Percentiles rank a stretch among this genome's conserved stretches.
phyloP scores from a whole-genome alignment of 1,140 invertebrate species.

The Ceratosolen solmsi region DNA sequence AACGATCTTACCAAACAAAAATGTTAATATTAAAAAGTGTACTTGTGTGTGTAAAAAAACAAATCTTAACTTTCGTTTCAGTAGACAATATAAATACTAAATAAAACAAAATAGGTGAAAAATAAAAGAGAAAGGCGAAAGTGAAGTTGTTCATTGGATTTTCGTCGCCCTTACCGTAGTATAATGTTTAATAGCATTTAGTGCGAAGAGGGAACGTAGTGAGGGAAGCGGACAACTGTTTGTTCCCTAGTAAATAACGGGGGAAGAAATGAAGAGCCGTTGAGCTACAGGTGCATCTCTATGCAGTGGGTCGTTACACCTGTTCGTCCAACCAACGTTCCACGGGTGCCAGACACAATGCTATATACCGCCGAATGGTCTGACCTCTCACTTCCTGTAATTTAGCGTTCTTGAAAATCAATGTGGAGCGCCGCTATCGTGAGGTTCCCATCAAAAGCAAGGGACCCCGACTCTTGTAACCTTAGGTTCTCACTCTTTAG shows the following conservation, averaged over 20 bases:
- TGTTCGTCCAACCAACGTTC: slow-evolving; percentile 44
- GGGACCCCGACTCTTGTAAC: slow-evolving; percentile 10
- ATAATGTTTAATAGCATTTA: slow-evolving; percentile 20
- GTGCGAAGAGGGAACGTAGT: not conserved
- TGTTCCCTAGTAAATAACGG: slow-evolving; percentile 43
- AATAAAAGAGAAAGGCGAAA: not conserved
- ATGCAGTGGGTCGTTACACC: slow-evolving; percentile 49
- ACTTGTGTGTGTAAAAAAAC: too few relatives aligned
- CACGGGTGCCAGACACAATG: slow-evolving; percentile 14
- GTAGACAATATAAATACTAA: too few relatives aligned
- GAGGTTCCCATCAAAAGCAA: slow-evolving; percentile 58
- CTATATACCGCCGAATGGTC: slow-evolving; percentile 29
- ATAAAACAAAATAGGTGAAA: slow-evolving; percentile 10
- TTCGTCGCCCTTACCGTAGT: not conserved
- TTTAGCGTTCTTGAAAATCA: slow-evolving; percentile 66
- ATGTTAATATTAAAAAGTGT: too few relatives aligned
- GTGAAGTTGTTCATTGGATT: not conserved
- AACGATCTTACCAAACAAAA: too few relatives aligned
- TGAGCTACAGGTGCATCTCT: slow-evolving; percentile 56
- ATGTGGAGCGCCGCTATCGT: slow-evolving; percentile 58
- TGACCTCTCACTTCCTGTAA: slow-evolving; percentile 66
- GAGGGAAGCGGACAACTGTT: slow-evolving; percentile 38
- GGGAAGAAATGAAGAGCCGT: slow-evolving; percentile 41
- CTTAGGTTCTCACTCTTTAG: slow-evolving; percentile 11
- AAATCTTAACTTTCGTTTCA: too few relatives aligned